These are phyloP conservation scores for Drosophila ustulata DNA, from an alignment of 2,888 invertebrate species.

Conservation along the genomic window DNA sequence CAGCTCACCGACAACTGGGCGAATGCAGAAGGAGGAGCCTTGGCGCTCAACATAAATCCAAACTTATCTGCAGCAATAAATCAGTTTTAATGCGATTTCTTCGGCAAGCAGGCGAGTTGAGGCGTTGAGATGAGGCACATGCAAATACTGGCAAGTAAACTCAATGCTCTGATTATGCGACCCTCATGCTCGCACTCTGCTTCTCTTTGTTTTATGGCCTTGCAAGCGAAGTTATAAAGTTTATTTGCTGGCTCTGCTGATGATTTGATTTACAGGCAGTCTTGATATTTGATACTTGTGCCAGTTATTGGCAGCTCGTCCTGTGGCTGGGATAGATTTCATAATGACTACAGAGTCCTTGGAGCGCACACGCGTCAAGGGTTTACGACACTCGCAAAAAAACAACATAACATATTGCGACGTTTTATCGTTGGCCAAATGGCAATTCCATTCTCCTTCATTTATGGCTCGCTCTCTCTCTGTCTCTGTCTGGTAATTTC, in stretches of 20 bases:
- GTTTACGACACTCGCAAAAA: slow-evolving; percentile 36
- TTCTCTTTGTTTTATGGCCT: slow-evolving; percentile 20
- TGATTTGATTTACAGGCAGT: too few relatives aligned
- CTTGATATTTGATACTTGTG: background rate
- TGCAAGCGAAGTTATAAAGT: background rate
- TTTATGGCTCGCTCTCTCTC: slow-evolving; percentile 8
- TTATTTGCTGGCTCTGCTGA: slow-evolving; percentile 16
- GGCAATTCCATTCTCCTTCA: slow-evolving; percentile 32
- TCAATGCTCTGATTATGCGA: slow-evolving; percentile 47
- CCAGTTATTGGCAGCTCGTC: slow-evolving; percentile 42
- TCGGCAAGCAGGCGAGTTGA: slow-evolving; percentile 25
- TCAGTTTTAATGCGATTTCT: slow-evolving; percentile 73
- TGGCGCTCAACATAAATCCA: slow-evolving; percentile 66
- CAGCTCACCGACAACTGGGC: background rate
- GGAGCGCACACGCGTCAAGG: slow-evolving; percentile 29
- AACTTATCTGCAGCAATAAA: slow-evolving; percentile 75
- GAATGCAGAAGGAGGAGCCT: slow-evolving; percentile 5
- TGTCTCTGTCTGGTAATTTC: slow-evolving; percentile 10
- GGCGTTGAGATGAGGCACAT: slow-evolving; percentile 17
- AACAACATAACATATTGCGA: slow-evolving; percentile 20
- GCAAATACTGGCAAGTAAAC: slow-evolving; percentile 11
- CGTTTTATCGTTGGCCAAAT: slow-evolving; percentile 26
- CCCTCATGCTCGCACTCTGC: slow-evolving; percentile 3
- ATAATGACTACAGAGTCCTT: slow-evolving; percentile 63
- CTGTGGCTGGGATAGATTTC: slow-evolving; percentile 28